These are phyloP conservation scores for Oxygymnocypris stewartii DNA, from an alignment of 2,113 vertebrate genomes.

Conservation along the genomic window DNA sequence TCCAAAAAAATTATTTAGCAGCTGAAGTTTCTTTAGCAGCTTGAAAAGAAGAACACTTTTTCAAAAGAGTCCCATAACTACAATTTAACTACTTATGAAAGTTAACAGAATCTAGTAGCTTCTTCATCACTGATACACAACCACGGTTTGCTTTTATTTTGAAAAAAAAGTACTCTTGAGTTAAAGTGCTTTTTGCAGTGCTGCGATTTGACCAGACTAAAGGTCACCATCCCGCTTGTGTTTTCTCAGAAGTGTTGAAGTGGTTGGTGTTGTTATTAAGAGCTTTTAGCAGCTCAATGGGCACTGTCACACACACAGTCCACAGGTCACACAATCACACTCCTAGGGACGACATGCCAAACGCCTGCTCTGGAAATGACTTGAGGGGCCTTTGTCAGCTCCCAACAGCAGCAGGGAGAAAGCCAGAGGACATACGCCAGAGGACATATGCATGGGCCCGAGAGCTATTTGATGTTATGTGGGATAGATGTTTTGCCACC, in stretches of 20 bases:
- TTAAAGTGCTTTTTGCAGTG: conserved; percentile 24
- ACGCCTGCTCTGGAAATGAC: conserved; percentile 47
- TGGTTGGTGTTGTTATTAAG: conserved; percentile 48
- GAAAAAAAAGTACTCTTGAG: neutral
- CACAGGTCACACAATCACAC: conserved; percentile 46
- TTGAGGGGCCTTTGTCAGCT: conserved; percentile 50
- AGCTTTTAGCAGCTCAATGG: conserved; percentile 46
- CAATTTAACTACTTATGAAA: neutral
- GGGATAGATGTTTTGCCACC: conserved; percentile 48
- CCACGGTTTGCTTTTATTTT: neutral
- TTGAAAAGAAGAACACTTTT: neutral
- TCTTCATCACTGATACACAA: neutral
- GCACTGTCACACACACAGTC: conserved; percentile 30
- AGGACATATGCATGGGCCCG: conserved; percentile 40
- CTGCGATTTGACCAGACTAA: conserved; percentile 39
- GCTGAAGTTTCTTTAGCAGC: neutral
- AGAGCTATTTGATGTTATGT: conserved; percentile 55
- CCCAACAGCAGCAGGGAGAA: conserved; percentile 48
- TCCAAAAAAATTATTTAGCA: neutral
- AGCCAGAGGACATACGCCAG: conserved; percentile 43
- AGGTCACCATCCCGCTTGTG: conserved; percentile 24
- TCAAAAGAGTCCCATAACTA: neutral
- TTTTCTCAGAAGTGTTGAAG: conserved; percentile 29
- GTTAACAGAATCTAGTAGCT: neutral
- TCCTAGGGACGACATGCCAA: conserved; percentile 42